phyloP scores from a whole-genome alignment of 2,113 vertebrate species.

The Scomber japonicus region DNA sequence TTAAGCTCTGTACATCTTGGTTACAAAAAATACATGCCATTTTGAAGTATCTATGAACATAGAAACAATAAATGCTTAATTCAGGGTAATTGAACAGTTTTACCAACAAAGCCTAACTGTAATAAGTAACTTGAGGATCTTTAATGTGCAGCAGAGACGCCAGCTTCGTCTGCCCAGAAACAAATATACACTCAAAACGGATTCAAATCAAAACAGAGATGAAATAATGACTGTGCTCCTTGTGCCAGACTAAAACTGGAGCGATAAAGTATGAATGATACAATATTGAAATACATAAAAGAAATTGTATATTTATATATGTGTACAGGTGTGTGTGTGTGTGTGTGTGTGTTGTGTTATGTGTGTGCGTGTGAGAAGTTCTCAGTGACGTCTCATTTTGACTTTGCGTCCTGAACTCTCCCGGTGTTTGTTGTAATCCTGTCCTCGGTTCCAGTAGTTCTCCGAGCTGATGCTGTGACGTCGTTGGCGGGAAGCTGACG shows the following conservation, averaged over 20 bases:
- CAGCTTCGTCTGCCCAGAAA: constrained; percentile 49
- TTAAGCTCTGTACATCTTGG: constrained; percentile 88
- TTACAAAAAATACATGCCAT: constrained; percentile 89
- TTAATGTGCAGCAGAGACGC: constrained; percentile 38
- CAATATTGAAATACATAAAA: constrained; percentile 51
- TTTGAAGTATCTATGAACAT: constrained; percentile 67
- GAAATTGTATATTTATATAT: constrained; percentile 39
- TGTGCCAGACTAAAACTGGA: constrained; percentile 37
- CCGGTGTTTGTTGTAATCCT: constrained; percentile 80
- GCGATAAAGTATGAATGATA: constrained; percentile 25
- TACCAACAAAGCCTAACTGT: constrained; percentile 37
- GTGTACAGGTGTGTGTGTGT: neutral
- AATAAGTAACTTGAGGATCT: constrained; percentile 40
- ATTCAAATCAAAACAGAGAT: constrained; percentile 49
- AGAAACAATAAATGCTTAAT: constrained; percentile 56
- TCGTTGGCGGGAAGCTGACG: constrained; percentile 88
- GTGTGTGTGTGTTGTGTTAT: too few relatives aligned
- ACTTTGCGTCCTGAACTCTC: constrained; percentile 92
- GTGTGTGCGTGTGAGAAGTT: constrained; percentile 7
- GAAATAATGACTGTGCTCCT: constrained; percentile 36
- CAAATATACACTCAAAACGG: constrained; percentile 58
- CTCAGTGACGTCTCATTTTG: constrained; percentile 97
- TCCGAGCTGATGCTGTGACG: constrained; percentile 90
- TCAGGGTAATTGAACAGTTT: constrained; percentile 49
- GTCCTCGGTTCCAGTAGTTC: constrained; percentile 90